Evolutionary conservation across 1,140 invertebrate genomes (phyloP).

Genomic region (Lordiphosa mommai): DNA sequence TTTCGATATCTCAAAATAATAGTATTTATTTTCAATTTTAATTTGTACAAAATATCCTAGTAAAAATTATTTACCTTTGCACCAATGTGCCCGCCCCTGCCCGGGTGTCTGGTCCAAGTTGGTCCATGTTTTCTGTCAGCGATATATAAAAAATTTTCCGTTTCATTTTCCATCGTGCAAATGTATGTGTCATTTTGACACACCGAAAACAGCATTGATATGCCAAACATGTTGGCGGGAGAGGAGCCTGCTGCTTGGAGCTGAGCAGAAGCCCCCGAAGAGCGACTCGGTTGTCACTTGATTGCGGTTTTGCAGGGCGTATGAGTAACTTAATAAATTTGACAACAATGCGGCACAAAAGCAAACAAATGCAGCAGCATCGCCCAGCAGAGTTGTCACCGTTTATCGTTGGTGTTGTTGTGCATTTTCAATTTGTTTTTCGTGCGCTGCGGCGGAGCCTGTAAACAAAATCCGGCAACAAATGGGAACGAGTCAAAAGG

Average conservation of each 20-base stretch:
- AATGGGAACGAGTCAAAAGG: slow-evolving; percentile 64
- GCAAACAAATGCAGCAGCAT: slow-evolving; percentile 51
- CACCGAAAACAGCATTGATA: slow-evolving; percentile 55
- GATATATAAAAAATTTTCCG: slow-evolving; percentile 3
- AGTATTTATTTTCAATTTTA: no score
- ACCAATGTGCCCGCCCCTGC: no score
- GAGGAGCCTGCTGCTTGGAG: neutral
- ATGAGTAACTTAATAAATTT: slow-evolving; percentile 78
- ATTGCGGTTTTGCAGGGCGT: slow-evolving; percentile 41
- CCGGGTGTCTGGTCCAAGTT: no score
- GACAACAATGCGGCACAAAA: slow-evolving; percentile 66
- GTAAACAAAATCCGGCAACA: slow-evolving; percentile 77
- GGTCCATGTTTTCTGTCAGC: slow-evolving; percentile 6
- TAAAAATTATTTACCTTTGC: no score
- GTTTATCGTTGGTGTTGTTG: slow-evolving; percentile 23
- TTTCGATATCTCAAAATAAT: no score
- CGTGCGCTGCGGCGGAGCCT: slow-evolving; percentile 61
- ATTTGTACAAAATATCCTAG: no score
- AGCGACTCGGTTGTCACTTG: slow-evolving; percentile 29
- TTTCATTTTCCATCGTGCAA: slow-evolving; percentile 4
- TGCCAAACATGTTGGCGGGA: slow-evolving; percentile 29
- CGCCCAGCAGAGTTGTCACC: slow-evolving; percentile 48
- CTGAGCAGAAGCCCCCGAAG: neutral
- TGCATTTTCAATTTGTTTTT: slow-evolving; percentile 75
- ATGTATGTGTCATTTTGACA: slow-evolving; percentile 49